A percentile compares a stretch with the other conserved stretches of the same genome.
Evolutionary conservation across 2,797 vertebrate species (phyloP).

Genomic region (Pelochelys cantorii): DNA sequence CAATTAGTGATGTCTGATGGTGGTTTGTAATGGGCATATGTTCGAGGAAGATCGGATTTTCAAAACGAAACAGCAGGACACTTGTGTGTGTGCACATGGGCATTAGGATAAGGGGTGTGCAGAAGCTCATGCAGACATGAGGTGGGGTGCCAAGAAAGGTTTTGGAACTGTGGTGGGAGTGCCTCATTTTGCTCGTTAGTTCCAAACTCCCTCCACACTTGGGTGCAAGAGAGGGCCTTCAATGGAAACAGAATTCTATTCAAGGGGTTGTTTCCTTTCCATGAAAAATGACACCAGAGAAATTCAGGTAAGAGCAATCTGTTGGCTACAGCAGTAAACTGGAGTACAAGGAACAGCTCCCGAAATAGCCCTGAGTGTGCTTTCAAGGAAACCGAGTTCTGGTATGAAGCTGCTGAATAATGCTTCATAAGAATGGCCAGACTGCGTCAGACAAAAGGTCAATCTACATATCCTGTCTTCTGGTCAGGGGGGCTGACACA

Average conservation of each 20-base stretch:
- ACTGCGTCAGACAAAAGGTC: too few species aligned
- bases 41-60: background rate
- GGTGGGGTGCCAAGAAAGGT: background rate
- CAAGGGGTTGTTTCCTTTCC: background rate
- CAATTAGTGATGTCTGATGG: conserved; percentile 53
- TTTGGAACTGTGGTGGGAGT: background rate
- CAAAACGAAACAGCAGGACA: background rate
- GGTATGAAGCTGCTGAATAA: background rate
- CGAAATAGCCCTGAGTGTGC: background rate
- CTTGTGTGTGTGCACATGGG: background rate
- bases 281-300: background rate
- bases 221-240: too few species aligned
- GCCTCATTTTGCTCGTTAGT: background rate
- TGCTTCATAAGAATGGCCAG: too few species aligned
- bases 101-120: background rate
- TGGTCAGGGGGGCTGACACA: too few species aligned
- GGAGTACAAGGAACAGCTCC: background rate
- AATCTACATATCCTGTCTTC: too few species aligned
- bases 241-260: too few species aligned
- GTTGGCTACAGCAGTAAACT: accelerated
- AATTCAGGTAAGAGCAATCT: background rate
- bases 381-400: background rate
- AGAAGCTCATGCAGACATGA: background rate
- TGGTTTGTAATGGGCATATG: conserved; percentile 13
- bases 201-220: background rate